A percentile compares a stretch with the other conserved stretches of the same genome.
Evolutionary conservation across 2,113 vertebrate genomes (phyloP).

Genomic region (Zingel zingel): DNA sequence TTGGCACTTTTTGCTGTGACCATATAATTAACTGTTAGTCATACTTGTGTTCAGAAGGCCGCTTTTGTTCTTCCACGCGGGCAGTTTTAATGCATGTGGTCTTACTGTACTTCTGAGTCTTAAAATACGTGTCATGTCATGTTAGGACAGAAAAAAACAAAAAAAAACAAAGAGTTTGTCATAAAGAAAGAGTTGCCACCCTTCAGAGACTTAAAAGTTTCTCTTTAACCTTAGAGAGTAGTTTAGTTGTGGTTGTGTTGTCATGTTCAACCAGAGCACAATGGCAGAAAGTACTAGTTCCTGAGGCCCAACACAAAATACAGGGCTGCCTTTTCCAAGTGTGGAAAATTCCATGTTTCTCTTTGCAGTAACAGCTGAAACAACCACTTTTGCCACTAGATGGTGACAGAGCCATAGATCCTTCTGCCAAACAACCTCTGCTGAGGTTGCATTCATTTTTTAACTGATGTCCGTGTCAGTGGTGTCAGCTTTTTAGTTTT

Average conservation of each 20-base stretch:
- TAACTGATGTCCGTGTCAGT: constrained; percentile 3
- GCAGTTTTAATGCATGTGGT: constrained; percentile 11
- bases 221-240: neutral
- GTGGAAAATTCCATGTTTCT: constrained; percentile 72
- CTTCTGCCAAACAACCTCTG: constrained; percentile 50
- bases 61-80: constrained; percentile 3
- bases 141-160: neutral
- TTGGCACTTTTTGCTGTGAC: constrained; percentile 10
- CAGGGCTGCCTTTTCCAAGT: constrained; percentile 26
- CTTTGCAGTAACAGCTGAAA: neutral
- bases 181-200: neutral
- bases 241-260: neutral
- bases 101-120: constrained; percentile 13
- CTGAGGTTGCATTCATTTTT: constrained; percentile 50
- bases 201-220: neutral
- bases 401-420: constrained; percentile 47
- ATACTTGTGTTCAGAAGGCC: constrained; percentile 29
- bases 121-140: neutral
- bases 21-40: constrained; percentile 65
- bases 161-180: constrained; percentile 14
- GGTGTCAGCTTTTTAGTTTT: constrained; percentile 14
- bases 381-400: constrained; percentile 47
- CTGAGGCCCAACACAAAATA: constrained; percentile 4
- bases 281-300: constrained; percentile 18
- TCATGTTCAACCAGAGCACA: constrained; percentile 11